Percentiles rank a stretch among this genome's conserved stretches.
Evolutionary conservation across 2,888 invertebrate species (phyloP).

Genomic region (Margaritifera margaritifera): DNA sequence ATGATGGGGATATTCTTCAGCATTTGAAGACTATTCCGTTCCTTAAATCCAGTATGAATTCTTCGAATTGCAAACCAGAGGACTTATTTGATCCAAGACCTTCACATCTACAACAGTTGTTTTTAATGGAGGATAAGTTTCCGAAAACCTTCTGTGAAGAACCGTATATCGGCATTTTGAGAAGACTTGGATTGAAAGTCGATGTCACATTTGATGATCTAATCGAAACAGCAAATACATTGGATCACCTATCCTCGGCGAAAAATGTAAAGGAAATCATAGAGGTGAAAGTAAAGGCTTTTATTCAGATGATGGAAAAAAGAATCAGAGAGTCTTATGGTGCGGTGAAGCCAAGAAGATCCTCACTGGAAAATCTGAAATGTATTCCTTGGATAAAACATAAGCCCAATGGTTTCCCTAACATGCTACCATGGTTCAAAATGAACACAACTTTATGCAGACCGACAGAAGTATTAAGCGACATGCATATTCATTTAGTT

Average conservation of each 20-base stretch:
- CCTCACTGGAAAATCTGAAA: slow-evolving; percentile 3
- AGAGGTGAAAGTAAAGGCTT: neutral
- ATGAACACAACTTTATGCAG: slow-evolving; percentile 1
- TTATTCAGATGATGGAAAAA: too few relatives aligned
- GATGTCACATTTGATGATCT: slow-evolving; percentile 14
- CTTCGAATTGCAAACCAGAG: neutral
- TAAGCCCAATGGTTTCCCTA: too few relatives aligned
- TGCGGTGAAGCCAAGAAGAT: neutral
- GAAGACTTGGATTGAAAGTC: slow-evolving; percentile 20
- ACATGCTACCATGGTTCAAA: too few relatives aligned
- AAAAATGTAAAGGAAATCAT: neutral
- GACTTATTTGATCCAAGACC: slow-evolving; percentile 25
- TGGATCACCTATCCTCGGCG: neutral
- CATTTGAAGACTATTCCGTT: slow-evolving; percentile 17
- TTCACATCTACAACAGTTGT: slow-evolving; percentile 5
- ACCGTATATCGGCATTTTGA: neutral
- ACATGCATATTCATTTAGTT: slow-evolving; percentile 12
- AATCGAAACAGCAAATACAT: slow-evolving; percentile 5
- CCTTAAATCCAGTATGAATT: slow-evolving; percentile 8
- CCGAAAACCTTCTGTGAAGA: slow-evolving; percentile 7
- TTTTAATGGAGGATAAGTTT: slow-evolving; percentile 14
- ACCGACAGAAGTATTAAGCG: slow-evolving; percentile 14
- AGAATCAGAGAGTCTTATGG: too few relatives aligned
- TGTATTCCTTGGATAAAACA: slow-evolving; percentile 5
- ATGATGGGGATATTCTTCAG: neutral